Evolutionary conservation across 2,797 vertebrate genomes (phyloP), one percentile per base, ranked within the genome.

Genomic region (Eospalax fontanierii): DNA sequence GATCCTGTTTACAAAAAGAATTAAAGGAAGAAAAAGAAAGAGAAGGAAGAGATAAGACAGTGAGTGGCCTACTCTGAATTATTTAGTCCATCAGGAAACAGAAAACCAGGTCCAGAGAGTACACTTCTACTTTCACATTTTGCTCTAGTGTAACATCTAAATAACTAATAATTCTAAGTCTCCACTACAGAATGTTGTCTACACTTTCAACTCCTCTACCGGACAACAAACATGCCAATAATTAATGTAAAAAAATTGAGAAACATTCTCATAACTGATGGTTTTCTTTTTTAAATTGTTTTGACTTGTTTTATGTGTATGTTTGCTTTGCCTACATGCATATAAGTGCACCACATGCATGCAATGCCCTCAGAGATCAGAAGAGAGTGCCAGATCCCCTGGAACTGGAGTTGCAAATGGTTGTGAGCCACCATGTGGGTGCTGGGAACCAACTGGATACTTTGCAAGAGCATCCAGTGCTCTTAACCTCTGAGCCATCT

Each of bases 191-290:
- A 87, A 63, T 76, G 4, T 54, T 9, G 9, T 83, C 63, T 57
- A 38, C 57, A 74, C 81, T 82, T 70, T 86, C 46, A 87, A 74
- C 19, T 80, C 40, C 33, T 91, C 35, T 63, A 85, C 19, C 35
- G 91, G 24, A 90, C 7, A 94, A 0, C 9, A 66, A 6, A 75
- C 15, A 28, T 66, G 73, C 87, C 76, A 70, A 74, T 84, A 91
- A 79, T 66, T 61, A 87, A 6, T 80, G 7, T 46, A 73, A 26
- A 84, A 94, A 90, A 89, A 38, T 6, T 66, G 6, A 83, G 21
- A 87, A 97, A 95, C 18, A 91, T 50, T 80, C 78, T 82, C 35
- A 46, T 57, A 43, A 91, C 75, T 43, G 80, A 81, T 21, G 21
- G 28, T 70, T 83, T 50, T 50, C 11, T 50, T 50, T 50, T 50